Percentiles rank a stretch among this genome's conserved stretches.
These are phyloP conservation scores for Todiramphus chloris DNA, from an alignment of 2,113 vertebrate species.

Conservation along the genomic window DNA sequence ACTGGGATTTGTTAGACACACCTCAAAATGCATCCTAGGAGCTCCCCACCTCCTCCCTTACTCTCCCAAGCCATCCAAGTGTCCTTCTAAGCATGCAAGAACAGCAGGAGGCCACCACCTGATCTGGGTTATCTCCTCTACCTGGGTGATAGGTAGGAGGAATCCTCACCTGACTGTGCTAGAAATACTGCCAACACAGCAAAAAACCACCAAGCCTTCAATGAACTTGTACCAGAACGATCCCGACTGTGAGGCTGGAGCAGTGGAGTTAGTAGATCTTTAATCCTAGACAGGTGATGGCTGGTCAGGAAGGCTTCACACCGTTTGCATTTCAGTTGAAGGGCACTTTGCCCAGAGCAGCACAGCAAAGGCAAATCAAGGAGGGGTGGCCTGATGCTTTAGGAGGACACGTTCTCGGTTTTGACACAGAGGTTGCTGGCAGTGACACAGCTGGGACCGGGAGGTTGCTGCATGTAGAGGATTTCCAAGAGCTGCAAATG, in stretches of 20 bases:
- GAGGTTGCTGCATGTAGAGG: neutral
- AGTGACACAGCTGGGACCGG: fast-evolving
- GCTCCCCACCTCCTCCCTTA: neutral
- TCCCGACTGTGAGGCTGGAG: neutral
- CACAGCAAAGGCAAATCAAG: neutral
- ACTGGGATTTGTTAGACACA: neutral
- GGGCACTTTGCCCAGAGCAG: neutral
- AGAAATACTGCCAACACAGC: neutral
- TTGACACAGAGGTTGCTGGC: neutral
- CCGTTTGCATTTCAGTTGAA: neutral
- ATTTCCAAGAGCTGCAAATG: neutral
- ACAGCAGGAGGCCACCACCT: fast-evolving
- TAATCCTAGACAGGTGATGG: neutral
- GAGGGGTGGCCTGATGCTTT: neutral
- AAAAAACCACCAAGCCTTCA: neutral
- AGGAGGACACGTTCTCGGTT: neutral
- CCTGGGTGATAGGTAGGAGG: neutral
- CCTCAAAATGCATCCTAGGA: neutral
- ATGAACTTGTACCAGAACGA: neutral
- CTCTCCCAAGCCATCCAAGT: neutral
- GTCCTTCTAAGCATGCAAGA: neutral
- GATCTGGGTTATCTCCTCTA: neutral
- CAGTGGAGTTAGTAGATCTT: neutral
- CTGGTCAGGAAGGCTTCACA: neutral
- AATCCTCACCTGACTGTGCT: neutral